Evolutionary conservation across 2,113 vertebrate genomes (phyloP), one percentile per base, ranked within the genome.

Genomic region (Bagarius yarrelli): DNA sequence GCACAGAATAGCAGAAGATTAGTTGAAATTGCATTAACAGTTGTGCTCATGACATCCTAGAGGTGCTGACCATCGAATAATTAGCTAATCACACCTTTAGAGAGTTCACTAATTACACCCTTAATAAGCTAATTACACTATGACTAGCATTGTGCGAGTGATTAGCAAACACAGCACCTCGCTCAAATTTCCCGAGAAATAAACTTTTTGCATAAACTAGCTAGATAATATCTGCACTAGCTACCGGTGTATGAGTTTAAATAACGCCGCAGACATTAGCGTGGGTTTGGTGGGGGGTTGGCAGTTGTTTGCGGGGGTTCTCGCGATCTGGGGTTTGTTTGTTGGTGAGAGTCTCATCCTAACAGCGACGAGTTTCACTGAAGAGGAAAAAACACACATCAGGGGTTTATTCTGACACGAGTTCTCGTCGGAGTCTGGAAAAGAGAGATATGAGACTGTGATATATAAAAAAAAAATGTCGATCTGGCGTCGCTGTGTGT

Each of bases 391-490:
- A 70, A 70, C 64, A 52, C n/a, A 27, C 47, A 71, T 27, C 15
- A 5, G 6, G 47, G 66, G 25, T 32, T 50, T 15, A 80, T 63
- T 74, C 70, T 79, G 70, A 67, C 70, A 67, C 12, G 23, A 79
- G 64, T 55, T 36, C 71, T 44, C 21, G 14, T 75, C 27, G 27
- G 56, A 52, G 53, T 70, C n/a, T 40, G 36, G 21, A 80, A 56
- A 69, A 32, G 40, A n/a, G 53, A 44, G 25, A 66, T 59, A 56
- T 71, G 74, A 30, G 30, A 61, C 16, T 53, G 66, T 55, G 72
- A 76, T 76, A 3, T n/a, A n/a, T n/a, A n/a, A 56, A 53, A 80
- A 72, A 50, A 60, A 55, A 79, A 70, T 30, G 78, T 56, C n/a
- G 70, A 55, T 59, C 53, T 11, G 18, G 69, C 36, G 21, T 59